Conservation (phyloP, 2,888 invertebrate genomes). For the Phaedon cochleariae region DNA sequence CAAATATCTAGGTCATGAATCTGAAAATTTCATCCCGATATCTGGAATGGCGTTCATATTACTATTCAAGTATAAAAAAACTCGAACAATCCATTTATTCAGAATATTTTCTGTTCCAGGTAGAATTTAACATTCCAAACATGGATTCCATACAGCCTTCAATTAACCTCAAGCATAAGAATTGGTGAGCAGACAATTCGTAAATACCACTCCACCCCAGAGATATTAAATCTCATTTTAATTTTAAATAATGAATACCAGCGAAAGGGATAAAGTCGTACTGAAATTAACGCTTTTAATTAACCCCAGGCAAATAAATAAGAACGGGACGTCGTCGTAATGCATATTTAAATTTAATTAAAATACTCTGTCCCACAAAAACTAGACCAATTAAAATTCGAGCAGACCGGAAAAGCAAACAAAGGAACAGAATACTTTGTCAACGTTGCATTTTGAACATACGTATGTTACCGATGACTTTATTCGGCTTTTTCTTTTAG, state of each 20-base stretch:
- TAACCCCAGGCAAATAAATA: conserved; percentile 35
- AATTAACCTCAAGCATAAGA: background rate
- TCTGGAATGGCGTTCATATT: too few species aligned
- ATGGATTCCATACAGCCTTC: background rate
- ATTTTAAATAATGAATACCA: conserved; percentile 31
- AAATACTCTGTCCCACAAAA: conserved; percentile 31
- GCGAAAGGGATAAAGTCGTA: conserved; percentile 29
- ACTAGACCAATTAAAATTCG: conserved; percentile 25
- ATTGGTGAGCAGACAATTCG: conserved; percentile 8
- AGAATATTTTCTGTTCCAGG: too few species aligned
- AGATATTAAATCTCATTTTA: conserved; percentile 33
- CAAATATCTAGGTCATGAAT: too few species aligned
- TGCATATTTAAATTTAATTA: conserved; percentile 37
- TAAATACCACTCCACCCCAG: conserved; percentile 19
- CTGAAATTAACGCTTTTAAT: conserved; percentile 35
- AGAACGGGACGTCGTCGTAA: conserved; percentile 32
- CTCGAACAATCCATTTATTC: too few species aligned
- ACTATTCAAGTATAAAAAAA: too few species aligned
- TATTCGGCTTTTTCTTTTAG: background rate
- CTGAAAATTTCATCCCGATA: too few species aligned
- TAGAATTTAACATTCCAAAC: too few species aligned
- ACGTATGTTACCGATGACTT: background rate
- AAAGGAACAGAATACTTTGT: conserved; percentile 20
- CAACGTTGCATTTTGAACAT: conserved; percentile 4
- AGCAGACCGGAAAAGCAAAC: conserved; percentile 27